These are phyloP conservation scores for Pavo muticus DNA, from an alignment of 2,113 vertebrate genomes.

Conservation along the genomic window DNA sequence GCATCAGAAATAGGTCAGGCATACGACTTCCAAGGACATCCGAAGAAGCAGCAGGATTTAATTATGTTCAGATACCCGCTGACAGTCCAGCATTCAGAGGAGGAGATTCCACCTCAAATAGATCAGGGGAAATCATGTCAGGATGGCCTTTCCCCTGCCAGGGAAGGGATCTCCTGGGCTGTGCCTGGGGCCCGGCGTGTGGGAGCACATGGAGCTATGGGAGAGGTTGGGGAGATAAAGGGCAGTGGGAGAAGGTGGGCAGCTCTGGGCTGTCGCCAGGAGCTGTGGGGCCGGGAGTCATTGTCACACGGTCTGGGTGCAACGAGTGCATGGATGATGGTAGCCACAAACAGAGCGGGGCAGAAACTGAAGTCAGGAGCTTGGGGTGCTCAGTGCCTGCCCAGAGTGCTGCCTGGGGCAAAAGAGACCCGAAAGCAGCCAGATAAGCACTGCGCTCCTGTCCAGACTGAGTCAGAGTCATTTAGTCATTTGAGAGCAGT, in stretches of 20 bases:
- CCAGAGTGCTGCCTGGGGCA: background rate
- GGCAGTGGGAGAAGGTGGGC: background rate
- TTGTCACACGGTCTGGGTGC: background rate
- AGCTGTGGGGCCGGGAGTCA: rapidly evolving
- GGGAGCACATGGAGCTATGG: background rate
- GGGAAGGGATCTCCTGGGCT: rapidly evolving
- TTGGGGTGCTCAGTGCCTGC: rapidly evolving
- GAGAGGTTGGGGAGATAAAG: background rate
- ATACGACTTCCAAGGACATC: background rate
- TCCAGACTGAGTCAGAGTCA: too few species aligned
- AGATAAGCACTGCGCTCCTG: too few species aligned
- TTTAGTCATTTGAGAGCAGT: background rate
- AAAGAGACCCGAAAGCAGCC: too few species aligned
- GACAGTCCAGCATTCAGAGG: background rate
- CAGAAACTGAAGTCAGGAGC: background rate
- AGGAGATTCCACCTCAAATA: background rate
- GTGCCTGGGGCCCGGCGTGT: background rate
- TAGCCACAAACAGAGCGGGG: background rate
- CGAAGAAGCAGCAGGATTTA: background rate
- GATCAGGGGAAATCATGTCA: rapidly evolving
- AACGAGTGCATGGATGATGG: rapidly evolving
- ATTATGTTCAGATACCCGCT: background rate
- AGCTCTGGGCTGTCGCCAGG: background rate
- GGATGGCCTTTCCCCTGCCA: rapidly evolving
- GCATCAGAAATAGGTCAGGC: background rate